These are phyloP conservation scores for Octopus sinensis DNA, from an alignment of 1,140 invertebrate genomes.

Conservation along the genomic window DNA sequence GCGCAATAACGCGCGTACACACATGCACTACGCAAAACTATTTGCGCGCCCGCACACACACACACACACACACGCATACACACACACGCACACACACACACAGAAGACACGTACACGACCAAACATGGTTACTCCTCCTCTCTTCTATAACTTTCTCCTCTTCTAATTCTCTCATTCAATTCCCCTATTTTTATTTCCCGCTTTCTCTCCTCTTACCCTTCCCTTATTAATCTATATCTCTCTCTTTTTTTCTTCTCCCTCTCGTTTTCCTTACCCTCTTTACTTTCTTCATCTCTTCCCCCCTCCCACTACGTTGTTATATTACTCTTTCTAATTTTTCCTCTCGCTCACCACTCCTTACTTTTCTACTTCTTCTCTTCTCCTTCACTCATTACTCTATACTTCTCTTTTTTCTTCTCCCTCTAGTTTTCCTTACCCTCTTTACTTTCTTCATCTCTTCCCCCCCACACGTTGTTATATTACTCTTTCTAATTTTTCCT, in stretches of 20 bases:
- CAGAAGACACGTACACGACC: too few relatives aligned
- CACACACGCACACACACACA: too few relatives aligned
- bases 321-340: background rate
- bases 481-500: background rate
- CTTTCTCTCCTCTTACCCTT: background rate
- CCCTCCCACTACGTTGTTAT: background rate
- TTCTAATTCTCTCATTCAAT: background rate
- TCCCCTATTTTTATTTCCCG: background rate
- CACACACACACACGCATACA: too few relatives aligned
- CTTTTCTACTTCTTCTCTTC: background rate
- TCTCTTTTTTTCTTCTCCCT: background rate
- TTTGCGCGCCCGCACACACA: too few relatives aligned
- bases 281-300: background rate
- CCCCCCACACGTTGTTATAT: background rate
- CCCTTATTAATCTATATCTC: background rate
- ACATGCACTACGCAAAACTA: too few relatives aligned
- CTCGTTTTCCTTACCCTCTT: background rate
- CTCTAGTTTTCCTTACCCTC: background rate
- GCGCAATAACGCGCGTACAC: too few relatives aligned
- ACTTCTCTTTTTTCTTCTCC: background rate
- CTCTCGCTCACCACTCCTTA: background rate
- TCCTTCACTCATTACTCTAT: background rate
- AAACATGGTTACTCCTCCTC: background rate
- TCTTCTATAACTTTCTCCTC: background rate
- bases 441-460: background rate